These are phyloP conservation scores for Pantherophis alleghaniensis DNA, from an alignment of 2,797 vertebrate genomes.

Conservation along the genomic window DNA sequence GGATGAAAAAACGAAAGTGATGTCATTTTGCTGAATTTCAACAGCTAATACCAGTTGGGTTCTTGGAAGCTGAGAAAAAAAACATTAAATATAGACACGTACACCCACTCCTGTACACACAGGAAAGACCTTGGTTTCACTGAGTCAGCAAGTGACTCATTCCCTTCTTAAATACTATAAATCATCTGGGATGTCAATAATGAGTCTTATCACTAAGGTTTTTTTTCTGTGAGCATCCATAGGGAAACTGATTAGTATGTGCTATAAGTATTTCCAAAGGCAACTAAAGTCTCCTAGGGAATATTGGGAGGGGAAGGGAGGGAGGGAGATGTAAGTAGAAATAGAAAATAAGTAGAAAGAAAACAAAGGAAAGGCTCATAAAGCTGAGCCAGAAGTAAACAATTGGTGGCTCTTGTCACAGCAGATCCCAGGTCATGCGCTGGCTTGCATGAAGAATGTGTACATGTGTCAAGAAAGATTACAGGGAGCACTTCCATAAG, in stretches of 20 bases:
- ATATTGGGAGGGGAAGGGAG: background rate
- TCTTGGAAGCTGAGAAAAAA: background rate
- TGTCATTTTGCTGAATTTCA: background rate
- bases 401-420: background rate
- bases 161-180: background rate
- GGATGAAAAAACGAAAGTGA: background rate
- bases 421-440: background rate
- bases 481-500: background rate
- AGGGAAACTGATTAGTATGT: background rate
- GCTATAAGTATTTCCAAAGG: background rate
- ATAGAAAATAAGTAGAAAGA: background rate
- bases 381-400: background rate
- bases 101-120: background rate
- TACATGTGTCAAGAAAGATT: background rate
- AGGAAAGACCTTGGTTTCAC: background rate
- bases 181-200: background rate
- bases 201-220: background rate
- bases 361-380: background rate
- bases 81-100: background rate
- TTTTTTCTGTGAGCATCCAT: background rate
- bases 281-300: background rate
- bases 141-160: background rate
- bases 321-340: background rate
- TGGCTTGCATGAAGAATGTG: background rate
- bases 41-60: background rate